Conservation (phyloP, 2,888 invertebrate species). For the Agrotis ipsilon region DNA sequence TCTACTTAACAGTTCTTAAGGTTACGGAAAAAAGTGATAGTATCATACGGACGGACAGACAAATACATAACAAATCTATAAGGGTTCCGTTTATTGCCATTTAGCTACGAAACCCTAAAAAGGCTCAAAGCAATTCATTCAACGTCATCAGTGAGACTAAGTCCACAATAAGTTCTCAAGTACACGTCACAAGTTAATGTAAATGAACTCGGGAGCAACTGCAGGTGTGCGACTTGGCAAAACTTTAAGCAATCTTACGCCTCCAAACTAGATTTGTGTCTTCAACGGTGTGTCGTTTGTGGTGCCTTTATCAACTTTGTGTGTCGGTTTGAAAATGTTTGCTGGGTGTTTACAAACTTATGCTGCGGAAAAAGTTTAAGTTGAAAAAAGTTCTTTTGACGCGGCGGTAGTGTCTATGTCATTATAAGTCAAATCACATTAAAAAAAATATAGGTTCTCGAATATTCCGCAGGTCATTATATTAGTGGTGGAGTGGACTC, state of each 20-base stretch:
- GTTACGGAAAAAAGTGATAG: too few relatives aligned
- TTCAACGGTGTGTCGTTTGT: conserved; percentile 50
- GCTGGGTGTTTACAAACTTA: background rate
- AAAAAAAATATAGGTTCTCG: too few relatives aligned
- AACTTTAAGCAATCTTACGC: conserved; percentile 66
- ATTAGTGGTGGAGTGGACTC: too few relatives aligned
- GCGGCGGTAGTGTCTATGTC: too few relatives aligned
- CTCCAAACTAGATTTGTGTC: conserved; percentile 66
- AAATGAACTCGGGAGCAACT: conserved; percentile 74
- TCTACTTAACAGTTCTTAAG: too few relatives aligned
- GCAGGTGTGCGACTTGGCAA: conserved; percentile 69
- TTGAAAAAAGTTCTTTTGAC: too few relatives aligned
- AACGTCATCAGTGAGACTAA: conserved; percentile 32
- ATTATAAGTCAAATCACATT: too few relatives aligned
- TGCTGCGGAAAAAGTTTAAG: too few relatives aligned
- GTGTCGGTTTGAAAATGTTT: conserved; percentile 43
- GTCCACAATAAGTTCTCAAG: conserved; percentile 56
- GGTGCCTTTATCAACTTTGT: conserved; percentile 50
- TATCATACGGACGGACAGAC: too few relatives aligned
- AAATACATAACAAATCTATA: too few relatives aligned
- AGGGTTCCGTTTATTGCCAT: too few relatives aligned
- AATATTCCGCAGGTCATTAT: too few relatives aligned
- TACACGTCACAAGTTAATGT: conserved; percentile 73
- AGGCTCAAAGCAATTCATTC: conserved; percentile 24
- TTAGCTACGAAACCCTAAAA: background rate